Base-by-base conservation (phyloP, 2,888 invertebrate species). In the Metopia argyrocephala region DNA sequence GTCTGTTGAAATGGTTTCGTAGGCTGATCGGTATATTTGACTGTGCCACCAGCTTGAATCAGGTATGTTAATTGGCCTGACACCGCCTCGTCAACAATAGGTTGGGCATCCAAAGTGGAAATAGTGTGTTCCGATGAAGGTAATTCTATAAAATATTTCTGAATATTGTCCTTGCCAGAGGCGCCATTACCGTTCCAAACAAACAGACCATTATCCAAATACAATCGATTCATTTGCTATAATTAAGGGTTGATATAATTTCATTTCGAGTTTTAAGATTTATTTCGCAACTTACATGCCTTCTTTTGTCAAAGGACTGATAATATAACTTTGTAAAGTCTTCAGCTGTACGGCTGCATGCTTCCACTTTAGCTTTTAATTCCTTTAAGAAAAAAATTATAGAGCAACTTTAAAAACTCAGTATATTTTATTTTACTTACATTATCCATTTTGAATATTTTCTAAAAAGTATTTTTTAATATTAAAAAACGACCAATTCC, bases 101-200 rank as follows among this genome's bases (percentile, higher is more conserved):
- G 96, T 87, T 98, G 98, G 0, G 97, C 94, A 89, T 98, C 98
- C 66, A 98, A 91, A 0, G 96, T 95, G 82, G 92, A 93, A 61
- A 97, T 87, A 3, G 91, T 92, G 88, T 97, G 97, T 84, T 94
- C 94, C 21, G 96, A 94, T 0, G 94, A 90, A 2, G 98, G 98
- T 74, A 98, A 91, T 83, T 95, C 95, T 88, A 95, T 93, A 83
- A 96, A 93, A 87, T 97, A 98, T 86, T 96, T 96, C 86, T 96
- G 94, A 74, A 98, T 97, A 81, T 93, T 93, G 45, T 95, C 95
- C 86, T 93, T 94, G 5, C 97, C 97, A 69, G 92, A 93, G 0
- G 95, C 92, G 5, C 95, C 95, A 90, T 96, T 97, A 28, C 98
- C 98, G 91, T 98, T 98, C 98, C 97, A 98, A 56, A 96, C 94